These are phyloP conservation scores for Mastacembelus armatus DNA, from an alignment of 2,797 vertebrate genomes.

Conservation along the genomic window DNA sequence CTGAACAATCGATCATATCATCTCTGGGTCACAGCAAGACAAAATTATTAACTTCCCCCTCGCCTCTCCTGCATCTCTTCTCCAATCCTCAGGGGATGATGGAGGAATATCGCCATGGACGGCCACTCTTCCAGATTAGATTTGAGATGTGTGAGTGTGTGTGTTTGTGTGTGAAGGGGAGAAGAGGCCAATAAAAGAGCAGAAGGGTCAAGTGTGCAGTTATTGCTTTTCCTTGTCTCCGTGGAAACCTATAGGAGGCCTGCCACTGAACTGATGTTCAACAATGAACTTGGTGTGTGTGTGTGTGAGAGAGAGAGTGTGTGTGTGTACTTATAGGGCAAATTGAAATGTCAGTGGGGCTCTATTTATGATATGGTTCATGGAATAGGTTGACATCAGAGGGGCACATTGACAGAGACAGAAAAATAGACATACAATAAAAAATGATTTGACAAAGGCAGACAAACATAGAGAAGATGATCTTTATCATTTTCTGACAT, in stretches of 20 bases:
- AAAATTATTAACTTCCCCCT: conserved; percentile 75
- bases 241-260: conserved; percentile 71
- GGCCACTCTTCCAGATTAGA: conserved; percentile 77
- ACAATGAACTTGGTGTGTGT: conserved; percentile 51
- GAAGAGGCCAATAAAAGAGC: conserved; percentile 75
- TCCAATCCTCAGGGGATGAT: conserved; percentile 58
- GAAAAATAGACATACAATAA: conserved; percentile 44
- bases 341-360: conserved; percentile 77
- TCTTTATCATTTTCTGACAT: conserved; percentile 12
- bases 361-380: conserved; percentile 69
- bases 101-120: conserved; percentile 66
- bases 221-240: conserved; percentile 82
- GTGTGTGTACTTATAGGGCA: conserved; percentile 53
- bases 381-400: conserved; percentile 60
- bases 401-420: conserved; percentile 33
- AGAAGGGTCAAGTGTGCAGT: conserved; percentile 79
- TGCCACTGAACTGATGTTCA: conserved; percentile 58
- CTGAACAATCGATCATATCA: conserved; percentile 69
- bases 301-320: conserved; percentile 8
- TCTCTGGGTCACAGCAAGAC: conserved; percentile 68
- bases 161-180: conserved; percentile 54
- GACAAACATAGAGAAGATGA: not conserved
- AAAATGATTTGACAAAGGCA: conserved; percentile 20
- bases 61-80: conserved; percentile 29
- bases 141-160: conserved; percentile 69